These are phyloP conservation scores for Anarsia innoxiella DNA, from an alignment of 2,888 invertebrate species.

Conservation along the genomic window DNA sequence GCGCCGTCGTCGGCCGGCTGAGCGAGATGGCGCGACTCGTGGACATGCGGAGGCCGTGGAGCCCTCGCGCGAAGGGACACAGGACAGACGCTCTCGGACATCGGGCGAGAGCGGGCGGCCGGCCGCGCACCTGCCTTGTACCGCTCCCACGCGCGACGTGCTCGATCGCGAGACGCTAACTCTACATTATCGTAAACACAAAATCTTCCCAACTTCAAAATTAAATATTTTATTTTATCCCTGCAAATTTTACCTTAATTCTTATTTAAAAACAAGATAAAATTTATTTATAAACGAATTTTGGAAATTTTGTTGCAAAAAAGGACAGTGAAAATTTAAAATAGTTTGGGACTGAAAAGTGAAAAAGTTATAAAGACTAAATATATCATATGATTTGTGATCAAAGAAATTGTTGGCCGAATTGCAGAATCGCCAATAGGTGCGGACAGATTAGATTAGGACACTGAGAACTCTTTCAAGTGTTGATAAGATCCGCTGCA, in stretches of 20 bases:
- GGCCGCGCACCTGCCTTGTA: constrained; percentile 67
- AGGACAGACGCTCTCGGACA: constrained; percentile 77
- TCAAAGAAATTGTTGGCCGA: constrained; percentile 39
- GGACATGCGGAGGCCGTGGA: constrained; percentile 68
- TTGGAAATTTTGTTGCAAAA: too few species aligned
- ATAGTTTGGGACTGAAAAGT: constrained; percentile 47
- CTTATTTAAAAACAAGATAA: constrained; percentile 20
- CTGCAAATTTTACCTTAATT: constrained; percentile 21
- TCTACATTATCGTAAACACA: constrained; percentile 53
- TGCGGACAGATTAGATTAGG: constrained; percentile 66
- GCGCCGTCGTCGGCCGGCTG: constrained; percentile 69
- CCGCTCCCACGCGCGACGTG: constrained; percentile 59
- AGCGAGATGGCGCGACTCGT: constrained; percentile 64
- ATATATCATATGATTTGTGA: constrained; percentile 40
- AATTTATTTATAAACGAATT: constrained; percentile 23
- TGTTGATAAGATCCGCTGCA: constrained; percentile 61
- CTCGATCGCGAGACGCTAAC: constrained; percentile 54
- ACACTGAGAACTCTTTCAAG: constrained; percentile 59
- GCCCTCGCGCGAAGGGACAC: constrained; percentile 74
- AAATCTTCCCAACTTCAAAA: constrained; percentile 28
- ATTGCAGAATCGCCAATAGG: constrained; percentile 61
- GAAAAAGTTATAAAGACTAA: constrained; percentile 43
- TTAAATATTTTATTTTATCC: constrained; percentile 23
- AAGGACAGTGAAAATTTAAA: constrained; percentile 43
- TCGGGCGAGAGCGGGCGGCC: constrained; percentile 74